These are phyloP conservation scores for Pilophorus perplexus DNA, from an alignment of 2,888 invertebrate species.

Conservation along the genomic window DNA sequence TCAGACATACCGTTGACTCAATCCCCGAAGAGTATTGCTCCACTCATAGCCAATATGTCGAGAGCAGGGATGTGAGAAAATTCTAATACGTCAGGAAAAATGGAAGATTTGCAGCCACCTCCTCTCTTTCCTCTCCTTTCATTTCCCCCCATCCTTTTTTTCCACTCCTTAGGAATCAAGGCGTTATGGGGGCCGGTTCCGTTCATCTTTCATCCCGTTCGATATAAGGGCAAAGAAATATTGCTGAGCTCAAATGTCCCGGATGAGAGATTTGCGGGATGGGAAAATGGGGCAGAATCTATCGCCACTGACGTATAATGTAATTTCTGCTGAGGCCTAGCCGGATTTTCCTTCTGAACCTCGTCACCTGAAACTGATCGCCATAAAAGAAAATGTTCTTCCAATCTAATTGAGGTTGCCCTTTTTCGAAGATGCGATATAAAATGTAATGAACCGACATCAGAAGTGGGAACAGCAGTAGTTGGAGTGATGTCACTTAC, in stretches of 20 bases:
- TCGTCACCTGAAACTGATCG: too few relatives aligned
- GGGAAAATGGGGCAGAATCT: not conserved
- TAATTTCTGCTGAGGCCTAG: too few relatives aligned
- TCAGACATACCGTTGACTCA: conserved; percentile 4
- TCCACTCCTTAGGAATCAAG: conserved; percentile 17
- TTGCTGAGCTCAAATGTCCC: conserved; percentile 17
- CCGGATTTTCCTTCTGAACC: too few relatives aligned
- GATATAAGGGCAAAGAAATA: conserved; percentile 7
- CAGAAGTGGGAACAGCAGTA: not conserved
- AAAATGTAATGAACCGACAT: too few relatives aligned
- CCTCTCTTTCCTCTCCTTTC: not conserved
- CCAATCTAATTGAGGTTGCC: too few relatives aligned
- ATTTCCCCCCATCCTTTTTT: not conserved
- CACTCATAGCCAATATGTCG: conserved; percentile 30
- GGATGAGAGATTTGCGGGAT: conserved; percentile 1
- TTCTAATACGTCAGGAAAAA: conserved; percentile 28
- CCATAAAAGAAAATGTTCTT: too few relatives aligned
- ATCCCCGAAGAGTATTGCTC: conserved; percentile 24
- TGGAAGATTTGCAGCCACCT: conserved; percentile 13
- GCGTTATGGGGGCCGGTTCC: not conserved
- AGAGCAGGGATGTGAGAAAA: conserved; percentile 24
- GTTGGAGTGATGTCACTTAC: too few relatives aligned
- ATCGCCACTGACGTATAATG: not conserved
- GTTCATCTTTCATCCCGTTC: conserved; percentile 23
- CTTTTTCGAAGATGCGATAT: too few relatives aligned